Conservation (phyloP, 1,140 invertebrate species). For the Sarcophaga bullata region DNA sequence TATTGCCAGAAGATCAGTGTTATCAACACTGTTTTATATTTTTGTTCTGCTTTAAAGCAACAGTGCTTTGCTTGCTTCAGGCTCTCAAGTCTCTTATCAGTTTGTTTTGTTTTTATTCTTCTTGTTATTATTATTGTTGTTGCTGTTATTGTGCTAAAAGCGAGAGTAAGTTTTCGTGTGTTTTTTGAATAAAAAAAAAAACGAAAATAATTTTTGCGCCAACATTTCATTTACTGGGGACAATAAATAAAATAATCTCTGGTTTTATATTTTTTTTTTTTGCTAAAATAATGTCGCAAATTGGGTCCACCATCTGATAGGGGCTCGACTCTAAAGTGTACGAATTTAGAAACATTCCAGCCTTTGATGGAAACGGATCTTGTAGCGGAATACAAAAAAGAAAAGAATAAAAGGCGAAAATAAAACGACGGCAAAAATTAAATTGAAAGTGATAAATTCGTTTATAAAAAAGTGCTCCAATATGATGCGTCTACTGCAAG, state of each 20-base stretch:
- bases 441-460: background rate
- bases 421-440: background rate
- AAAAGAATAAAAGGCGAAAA: background rate
- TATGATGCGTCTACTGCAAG: constrained; percentile 47
- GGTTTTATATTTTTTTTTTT: background rate
- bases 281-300: background rate
- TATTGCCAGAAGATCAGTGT: background rate
- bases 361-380: constrained; percentile 54
- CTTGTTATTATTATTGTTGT: no score
- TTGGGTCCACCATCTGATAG: constrained; percentile 50
- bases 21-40: background rate
- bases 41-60: background rate
- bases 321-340: constrained; percentile 45
- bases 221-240: background rate
- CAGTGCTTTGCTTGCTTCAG: background rate
- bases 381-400: constrained; percentile 19
- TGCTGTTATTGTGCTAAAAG: background rate
- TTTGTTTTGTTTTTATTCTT: background rate
- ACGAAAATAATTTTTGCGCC: no score
- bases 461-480: constrained; percentile 13
- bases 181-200: background rate
- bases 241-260: background rate
- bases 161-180: background rate
- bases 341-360: constrained; percentile 53
- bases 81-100: constrained; percentile 11